Evolutionary conservation across 2,113 vertebrate genomes (phyloP), one percentile per base, ranked within the genome.

Genomic region (Coreoperca whiteheadi): DNA sequence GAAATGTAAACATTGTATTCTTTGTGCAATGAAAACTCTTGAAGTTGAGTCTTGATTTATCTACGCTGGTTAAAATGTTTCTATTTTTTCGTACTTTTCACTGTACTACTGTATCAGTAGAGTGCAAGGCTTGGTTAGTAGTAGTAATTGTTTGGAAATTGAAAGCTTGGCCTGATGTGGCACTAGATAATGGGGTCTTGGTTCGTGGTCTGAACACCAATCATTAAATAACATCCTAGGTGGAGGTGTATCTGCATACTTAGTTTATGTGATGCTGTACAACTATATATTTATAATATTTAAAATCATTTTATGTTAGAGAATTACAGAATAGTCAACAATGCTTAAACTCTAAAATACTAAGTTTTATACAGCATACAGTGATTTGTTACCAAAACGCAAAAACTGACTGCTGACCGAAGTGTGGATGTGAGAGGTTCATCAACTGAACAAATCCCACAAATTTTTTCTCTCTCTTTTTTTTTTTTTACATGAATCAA

Each of bases 361-460:
- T 18, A 34, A 50, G 21, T 10, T 54, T 25, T 18, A 39, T 18
- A 39, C 14, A 30, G 37, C 3, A 25, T 50, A 39, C 18, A 32
- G 12, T 30, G 1, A 66, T 66, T 72, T 63, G 57, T 28, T 37
- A 5, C 57, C 10, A 20, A 46, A 50, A 11, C 14, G n/a, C 7
- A 50, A 65, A 25, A 70, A 53, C 1, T 8, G 20, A 59, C 0
- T 43, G 12, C 16, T 70, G 64, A 75, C 6, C 1, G 21, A 34
- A 43, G 18, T 23, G 32, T 56, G 23, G 0, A 14, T 48, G 15
- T 18, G 14, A 25, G 34, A 48, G 51, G 8, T 81, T 79, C 25
- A 74, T 84, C 84, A 79, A 59, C 60, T 84, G 81, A 41, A 21
- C 4, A 28, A 25, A 41, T 41, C 10, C 41, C 10, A 46, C 14